Evolutionary conservation across 2,113 vertebrate species (phyloP).

Genomic region (Cariama cristata): DNA sequence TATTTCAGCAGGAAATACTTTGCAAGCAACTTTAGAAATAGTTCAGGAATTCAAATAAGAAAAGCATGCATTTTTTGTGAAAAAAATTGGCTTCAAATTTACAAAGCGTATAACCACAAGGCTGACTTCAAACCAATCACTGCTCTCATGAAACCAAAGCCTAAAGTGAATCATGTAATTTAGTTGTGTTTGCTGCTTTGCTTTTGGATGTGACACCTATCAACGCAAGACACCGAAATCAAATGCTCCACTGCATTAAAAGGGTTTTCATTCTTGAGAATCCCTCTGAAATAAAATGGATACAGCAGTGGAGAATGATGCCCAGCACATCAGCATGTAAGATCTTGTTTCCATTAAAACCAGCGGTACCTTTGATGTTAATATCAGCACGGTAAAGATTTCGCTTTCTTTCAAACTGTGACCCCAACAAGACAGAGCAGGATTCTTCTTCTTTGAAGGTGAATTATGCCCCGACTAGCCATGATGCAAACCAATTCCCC

Average conservation of each 20-base stretch:
- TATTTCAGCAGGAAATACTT: background rate
- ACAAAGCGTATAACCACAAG: background rate
- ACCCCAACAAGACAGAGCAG: background rate
- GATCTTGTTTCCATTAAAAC: background rate
- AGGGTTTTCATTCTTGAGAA: background rate
- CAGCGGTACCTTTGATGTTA: background rate
- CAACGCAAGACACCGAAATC: background rate
- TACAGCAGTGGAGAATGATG: background rate
- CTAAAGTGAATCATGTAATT: background rate
- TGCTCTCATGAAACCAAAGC: accelerated
- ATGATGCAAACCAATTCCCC: background rate
- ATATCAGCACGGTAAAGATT: background rate
- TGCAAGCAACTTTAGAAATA: background rate
- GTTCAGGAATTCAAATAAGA: background rate
- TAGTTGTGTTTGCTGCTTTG: background rate
- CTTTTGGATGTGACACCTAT: background rate
- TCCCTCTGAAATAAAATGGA: background rate
- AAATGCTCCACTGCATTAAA: background rate
- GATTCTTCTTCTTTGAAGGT: background rate
- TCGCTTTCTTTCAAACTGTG: background rate
- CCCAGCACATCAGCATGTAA: background rate
- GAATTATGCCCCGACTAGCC: background rate
- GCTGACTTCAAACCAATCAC: background rate
- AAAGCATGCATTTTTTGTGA: background rate
- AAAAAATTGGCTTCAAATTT: background rate